Base-by-base conservation (phyloP, 2,113 vertebrate species). In the Xerus inauris region DNA sequence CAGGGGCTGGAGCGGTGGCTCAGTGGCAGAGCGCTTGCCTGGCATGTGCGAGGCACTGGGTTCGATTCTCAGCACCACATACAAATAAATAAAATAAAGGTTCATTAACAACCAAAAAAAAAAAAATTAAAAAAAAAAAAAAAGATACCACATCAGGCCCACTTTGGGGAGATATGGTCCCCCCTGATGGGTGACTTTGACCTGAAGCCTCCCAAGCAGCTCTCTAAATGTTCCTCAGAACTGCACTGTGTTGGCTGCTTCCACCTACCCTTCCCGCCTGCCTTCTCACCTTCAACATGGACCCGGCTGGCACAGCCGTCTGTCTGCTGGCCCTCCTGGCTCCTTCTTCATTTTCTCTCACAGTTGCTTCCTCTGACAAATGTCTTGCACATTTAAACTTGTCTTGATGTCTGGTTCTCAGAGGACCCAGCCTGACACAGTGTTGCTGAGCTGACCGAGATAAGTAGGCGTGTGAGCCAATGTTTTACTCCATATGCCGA, bases 71-170 rank as follows among this genome's bases (percentile, higher is more conserved):
- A n/a, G n/a, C n/a, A n/a, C n/a, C n/a, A n/a, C n/a, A n/a, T n/a
- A n/a, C n/a, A n/a, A n/a, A n/a, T n/a, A n/a, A n/a, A n/a, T n/a
- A n/a, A n/a, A n/a, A n/a, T n/a, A n/a, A n/a, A n/a, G n/a, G n/a
- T n/a, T n/a, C n/a, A n/a, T n/a, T n/a, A n/a, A n/a, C n/a, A n/a
- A n/a, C n/a, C n/a, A n/a, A n/a, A n/a, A n/a, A n/a, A n/a, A n/a
- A n/a, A n/a, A n/a, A n/a, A n/a, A n/a, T n/a, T n/a, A n/a, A n/a
- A n/a, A n/a, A n/a, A n/a, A n/a, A n/a, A n/a, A n/a, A n/a, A n/a
- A 14, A 72, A 72, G 32, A 47, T 0, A 7, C 10, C 4, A 62
- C 0, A 35, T 79, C 30, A 12, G 12, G 1, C 38, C 14, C 0
- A 0, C 30, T 40, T 45, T 83, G 45, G 30, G 19, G 42, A 40